Evolutionary conservation across 2,113 vertebrate species (phyloP).

Genomic region (Ophthalmolycus amberensis): DNA sequence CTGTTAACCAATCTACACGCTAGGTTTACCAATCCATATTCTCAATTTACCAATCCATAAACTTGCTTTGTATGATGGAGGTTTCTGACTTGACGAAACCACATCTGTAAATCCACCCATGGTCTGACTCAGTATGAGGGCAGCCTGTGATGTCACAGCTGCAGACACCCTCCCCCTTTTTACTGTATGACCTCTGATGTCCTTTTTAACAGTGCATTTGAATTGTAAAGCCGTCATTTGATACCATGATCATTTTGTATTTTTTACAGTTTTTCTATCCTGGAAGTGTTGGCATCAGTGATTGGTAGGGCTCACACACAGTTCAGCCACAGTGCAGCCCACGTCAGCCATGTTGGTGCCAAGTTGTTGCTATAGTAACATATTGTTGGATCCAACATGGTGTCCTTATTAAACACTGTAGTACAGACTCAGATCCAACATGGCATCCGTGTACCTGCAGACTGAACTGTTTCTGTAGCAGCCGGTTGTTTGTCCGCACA

Average conservation of each 20-base stretch:
- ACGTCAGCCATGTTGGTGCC: background rate
- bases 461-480: constrained; percentile 22
- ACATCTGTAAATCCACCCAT: background rate
- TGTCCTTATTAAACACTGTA: background rate
- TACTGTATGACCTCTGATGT: background rate
- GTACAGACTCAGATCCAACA: background rate
- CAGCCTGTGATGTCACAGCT: constrained; percentile 11
- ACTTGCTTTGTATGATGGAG: background rate
- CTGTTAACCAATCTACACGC: background rate
- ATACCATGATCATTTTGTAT: constrained; percentile 61
- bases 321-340: background rate
- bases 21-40: background rate
- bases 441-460: constrained; percentile 2
- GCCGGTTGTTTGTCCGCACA: constrained; percentile 12
- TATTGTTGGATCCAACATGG: background rate
- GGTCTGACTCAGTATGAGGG: background rate
- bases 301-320: background rate
- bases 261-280: constrained; percentile 67
- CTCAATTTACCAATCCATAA: too few species aligned
- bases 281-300: constrained; percentile 31
- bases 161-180: background rate
- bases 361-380: constrained; percentile 3
- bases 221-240: constrained; percentile 40
- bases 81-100: background rate
- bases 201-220: constrained; percentile 40